Conservation (phyloP, 2,113 vertebrate species). For the Caracal caracal region DNA sequence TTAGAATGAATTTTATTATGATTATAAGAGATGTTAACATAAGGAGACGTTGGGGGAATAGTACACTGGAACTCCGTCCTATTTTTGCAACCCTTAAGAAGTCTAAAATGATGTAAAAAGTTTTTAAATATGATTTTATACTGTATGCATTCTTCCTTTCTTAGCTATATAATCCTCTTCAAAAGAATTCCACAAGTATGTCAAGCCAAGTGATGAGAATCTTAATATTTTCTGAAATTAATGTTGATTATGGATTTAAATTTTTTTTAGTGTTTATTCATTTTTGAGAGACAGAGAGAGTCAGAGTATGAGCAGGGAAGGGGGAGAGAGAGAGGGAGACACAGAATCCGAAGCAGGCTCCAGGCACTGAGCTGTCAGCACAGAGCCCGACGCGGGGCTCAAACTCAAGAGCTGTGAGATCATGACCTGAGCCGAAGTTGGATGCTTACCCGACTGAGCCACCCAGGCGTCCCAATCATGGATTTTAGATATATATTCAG, state of each 20-base stretch:
- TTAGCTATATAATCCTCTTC: not conserved
- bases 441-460: too few relatives aligned
- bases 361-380: too few relatives aligned
- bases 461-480: not conserved
- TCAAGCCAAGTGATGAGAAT: slow-evolving; percentile 10
- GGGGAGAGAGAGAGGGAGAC: too few relatives aligned
- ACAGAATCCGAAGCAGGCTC: too few relatives aligned
- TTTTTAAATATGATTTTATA: not conserved
- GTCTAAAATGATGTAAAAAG: not conserved
- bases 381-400: too few relatives aligned
- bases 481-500: not conserved
- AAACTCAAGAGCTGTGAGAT: too few relatives aligned
- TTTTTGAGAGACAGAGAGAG: too few relatives aligned
- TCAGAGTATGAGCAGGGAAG: too few relatives aligned
- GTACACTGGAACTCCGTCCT: not conserved
- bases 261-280: too few relatives aligned
- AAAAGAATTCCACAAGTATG: not conserved
- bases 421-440: too few relatives aligned
- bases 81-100: not conserved
- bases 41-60: not conserved
- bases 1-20: slow-evolving; percentile 10
- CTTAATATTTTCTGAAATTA: slow-evolving; percentile 30
- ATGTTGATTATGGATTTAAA: slow-evolving; percentile 3
- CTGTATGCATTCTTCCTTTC: not conserved
- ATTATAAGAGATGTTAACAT: not conserved